Evolutionary conservation across 2,113 vertebrate genomes (phyloP), one percentile per base, ranked within the genome.

Genomic region (Cynopterus brachyotis): DNA sequence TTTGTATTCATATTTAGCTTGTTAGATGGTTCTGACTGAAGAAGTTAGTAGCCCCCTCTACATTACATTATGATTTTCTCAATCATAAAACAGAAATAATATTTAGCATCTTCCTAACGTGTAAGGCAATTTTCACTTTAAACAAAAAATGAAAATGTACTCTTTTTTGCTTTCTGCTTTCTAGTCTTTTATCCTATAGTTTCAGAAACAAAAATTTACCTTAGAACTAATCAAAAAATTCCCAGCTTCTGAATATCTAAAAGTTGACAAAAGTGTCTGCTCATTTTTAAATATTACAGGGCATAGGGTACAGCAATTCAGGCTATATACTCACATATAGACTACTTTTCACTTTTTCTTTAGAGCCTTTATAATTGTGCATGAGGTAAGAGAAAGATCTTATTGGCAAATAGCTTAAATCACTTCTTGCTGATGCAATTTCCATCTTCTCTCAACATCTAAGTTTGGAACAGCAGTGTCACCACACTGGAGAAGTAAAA

Each of bases 131-230:
- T 80, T 22, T 75, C 35, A 79, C 16, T 81, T 62, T 40, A 89
- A 45, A 50, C 15, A 16, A 50, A 50, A 75, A 59, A 45, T 26
- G 10, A 50, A 32, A 73, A 55, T 6, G n/a, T 53, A 42, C 50
- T 50, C 1, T 62, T 76, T 50, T 89, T 84, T 76, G 11, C 26
- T 78, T 62, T 80, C 30, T 60, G 5, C 10, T 87, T 57, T 84
- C 75, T 67, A 82, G 47, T 57, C 22, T 83, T 93, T 92, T 45
- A 64, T 57, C n/a, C 45, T 53, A 19, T 6, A 55, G 15, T 70
- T 37, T 75, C n/a, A 89, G 86, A 93, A 93, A 60, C 20, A 70
- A 93, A 95, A 88, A 15, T 75, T 90, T 42, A 60, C 15, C 12
- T 82, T 78, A 69, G 30, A 83, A 86, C 13, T 40, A 92, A 81